Evolutionary conservation across 1,140 invertebrate genomes (phyloP), one percentile per base, ranked within the genome.

Genomic region (Cyclina sinensis): DNA sequence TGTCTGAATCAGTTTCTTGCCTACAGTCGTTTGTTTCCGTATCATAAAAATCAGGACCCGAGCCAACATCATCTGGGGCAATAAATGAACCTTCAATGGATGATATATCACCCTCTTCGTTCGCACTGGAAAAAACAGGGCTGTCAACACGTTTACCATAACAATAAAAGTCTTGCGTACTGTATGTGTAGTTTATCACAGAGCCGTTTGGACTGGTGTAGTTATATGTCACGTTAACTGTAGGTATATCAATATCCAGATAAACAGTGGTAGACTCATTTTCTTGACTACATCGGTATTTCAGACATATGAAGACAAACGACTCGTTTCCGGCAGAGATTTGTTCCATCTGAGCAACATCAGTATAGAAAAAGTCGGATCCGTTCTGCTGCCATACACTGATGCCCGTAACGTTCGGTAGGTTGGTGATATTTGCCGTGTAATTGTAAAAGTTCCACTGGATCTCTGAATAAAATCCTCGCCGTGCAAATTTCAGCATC

Each of bases 221-320:
- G 30, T 32, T 35, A 32, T 27, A 27, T n/a, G 70, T 74, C 1
- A 24, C 35, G 9, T 74, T 37, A 57, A 54, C 21, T 2, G 18
- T 14, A 2, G 80, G 43, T 7, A 82, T 65, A 16, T 82, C 57
- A 62, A 68, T 62, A 37, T 65, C 80, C 5, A 82, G 35, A 12
- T 43, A 68, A 43, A 82, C 80, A 30, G 80, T 65, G 24, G 80
- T 82, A 21, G 21, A 14, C 39, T 82, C 80, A 24, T 30, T 54
- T 39, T 9, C 37, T 27, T 43, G 11, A 68, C 80, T 82, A 24
- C 80, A 82, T 4, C 80, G 57, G 59, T 82, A 82, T 7, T 39
- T 62, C 12, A 82, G 24, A 68, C 80, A 82, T 27, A 46, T 30
- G 16, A 48, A 46, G 21, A 82, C n/a, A 24, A 65, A 62, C 0